These are phyloP conservation scores for Sebastes trivittatus DNA, from an alignment of 2,797 vertebrate species.

Conservation along the genomic window DNA sequence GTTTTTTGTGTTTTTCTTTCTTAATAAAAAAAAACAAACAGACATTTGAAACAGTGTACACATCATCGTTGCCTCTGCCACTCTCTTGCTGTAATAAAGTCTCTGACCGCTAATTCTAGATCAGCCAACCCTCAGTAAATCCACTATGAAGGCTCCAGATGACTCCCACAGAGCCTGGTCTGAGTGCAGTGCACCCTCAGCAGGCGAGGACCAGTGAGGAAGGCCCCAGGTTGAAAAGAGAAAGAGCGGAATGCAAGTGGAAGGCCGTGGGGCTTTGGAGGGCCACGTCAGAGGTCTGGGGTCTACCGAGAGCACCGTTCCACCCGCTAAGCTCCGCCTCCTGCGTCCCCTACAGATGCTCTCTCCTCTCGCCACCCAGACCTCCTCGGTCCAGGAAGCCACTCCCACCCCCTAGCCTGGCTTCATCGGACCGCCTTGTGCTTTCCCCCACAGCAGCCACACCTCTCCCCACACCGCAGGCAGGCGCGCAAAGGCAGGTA, in stretches of 20 bases:
- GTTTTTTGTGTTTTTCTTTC: slow-evolving; percentile 74
- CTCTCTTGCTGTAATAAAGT: slow-evolving; percentile 50
- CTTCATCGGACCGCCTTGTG: slow-evolving; percentile 93
- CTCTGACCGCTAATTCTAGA: slow-evolving; percentile 44
- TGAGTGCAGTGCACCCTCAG: slow-evolving; percentile 62
- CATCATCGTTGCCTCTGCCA: slow-evolving; percentile 71
- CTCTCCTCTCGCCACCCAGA: slow-evolving; percentile 29
- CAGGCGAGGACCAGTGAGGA: slow-evolving; percentile 69
- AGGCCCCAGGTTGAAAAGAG: slow-evolving; percentile 76
- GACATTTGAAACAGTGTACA: slow-evolving; percentile 83
- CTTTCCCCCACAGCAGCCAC: slow-evolving; percentile 91
- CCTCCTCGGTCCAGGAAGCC: slow-evolving; percentile 45
- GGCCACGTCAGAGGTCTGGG: slow-evolving; percentile 56
- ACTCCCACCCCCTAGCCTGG: slow-evolving; percentile 58
- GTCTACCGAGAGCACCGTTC: slow-evolving; percentile 46
- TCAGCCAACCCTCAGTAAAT: slow-evolving; percentile 62
- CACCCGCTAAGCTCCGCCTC: slow-evolving; percentile 50
- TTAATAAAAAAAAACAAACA: slow-evolving; percentile 72
- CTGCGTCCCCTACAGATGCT: slow-evolving; percentile 63
- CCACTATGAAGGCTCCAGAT: slow-evolving; percentile 67
- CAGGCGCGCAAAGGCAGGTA: slow-evolving; percentile 91
- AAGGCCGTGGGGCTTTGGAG: slow-evolving; percentile 66
- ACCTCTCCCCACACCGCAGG: slow-evolving; percentile 90
- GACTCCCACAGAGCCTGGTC: slow-evolving; percentile 67
- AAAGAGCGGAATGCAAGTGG: slow-evolving; percentile 80